Evolutionary conservation across 2,888 invertebrate species (phyloP), one percentile per base, ranked within the genome.

Genomic region (Camponotus fellah): DNA sequence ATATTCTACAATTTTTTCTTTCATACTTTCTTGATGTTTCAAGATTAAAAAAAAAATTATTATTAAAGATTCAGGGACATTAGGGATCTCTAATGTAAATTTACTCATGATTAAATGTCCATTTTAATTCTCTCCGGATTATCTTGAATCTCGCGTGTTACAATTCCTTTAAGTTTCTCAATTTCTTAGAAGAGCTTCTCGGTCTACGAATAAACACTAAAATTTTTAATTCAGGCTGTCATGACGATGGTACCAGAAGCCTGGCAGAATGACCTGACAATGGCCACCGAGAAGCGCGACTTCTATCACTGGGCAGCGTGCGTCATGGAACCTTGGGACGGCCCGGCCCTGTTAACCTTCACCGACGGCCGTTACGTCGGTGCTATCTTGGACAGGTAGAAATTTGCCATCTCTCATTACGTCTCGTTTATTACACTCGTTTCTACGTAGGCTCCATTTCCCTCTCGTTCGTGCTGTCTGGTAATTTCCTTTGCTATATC

Each of bases 181-280:
- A n/a, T n/a, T 77, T 34, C 56, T 21, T 6, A 5, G 34, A 40
- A 43, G 43, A 56, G n/a, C 5, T 46, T 43, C 26, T 60, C 46
- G 46, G 26, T 79, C 3, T 43, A 60, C 17, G 60, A 43, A 58
- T 26, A 71, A 46, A 58, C 26, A 10, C 37, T 71, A 26, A 79
- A 71, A 71, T 49, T 12, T 68, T 71, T 14, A 40, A 49, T 77
- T 62, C 89, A 97, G 96, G 99, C 99, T 65, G 98, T 99, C 60
- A 99, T 99, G 98, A 99, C 99, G 0, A 99, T 99, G 99, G 99
- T 99, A 65, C 99, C 99, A 0, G 99, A 99, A 95, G 99, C 99
- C 0, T 99, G 99, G 99, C 99, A 99, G 95, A 98, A 99, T 94
- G 99, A 98, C 94, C 95, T 96, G 85, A 97, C 98, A 40, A 99